Conservation (phyloP, 2,797 vertebrate genomes). For the Huso huso region DNA sequence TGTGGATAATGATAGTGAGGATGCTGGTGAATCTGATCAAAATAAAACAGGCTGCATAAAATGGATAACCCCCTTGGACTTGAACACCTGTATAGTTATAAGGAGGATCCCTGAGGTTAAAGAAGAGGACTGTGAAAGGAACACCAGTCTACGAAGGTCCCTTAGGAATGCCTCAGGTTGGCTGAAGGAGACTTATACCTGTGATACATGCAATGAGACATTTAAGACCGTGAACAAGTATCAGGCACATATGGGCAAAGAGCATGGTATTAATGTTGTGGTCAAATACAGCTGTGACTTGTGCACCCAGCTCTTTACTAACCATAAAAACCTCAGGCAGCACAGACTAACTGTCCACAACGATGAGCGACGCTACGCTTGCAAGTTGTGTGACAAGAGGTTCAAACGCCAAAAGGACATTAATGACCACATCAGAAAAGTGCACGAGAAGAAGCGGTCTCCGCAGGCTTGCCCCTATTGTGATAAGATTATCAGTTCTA, state of each 20-base stretch:
- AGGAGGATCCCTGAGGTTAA: constrained; percentile 9
- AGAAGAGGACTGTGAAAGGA: constrained; percentile 11
- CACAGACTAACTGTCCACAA: constrained; percentile 22
- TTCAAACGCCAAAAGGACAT: constrained; percentile 27
- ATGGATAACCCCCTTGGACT: not conserved
- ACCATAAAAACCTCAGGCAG: constrained; percentile 24
- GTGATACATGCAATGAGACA: constrained; percentile 10
- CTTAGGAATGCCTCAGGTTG: fast-evolving
- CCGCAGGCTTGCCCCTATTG: constrained; percentile 32
- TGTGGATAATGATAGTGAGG: not conserved
- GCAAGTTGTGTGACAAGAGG: constrained; percentile 29
- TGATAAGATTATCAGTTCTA: constrained; percentile 34
- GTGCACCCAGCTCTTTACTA: constrained; percentile 31
- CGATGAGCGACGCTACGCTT: constrained; percentile 12
- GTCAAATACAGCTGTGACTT: constrained; percentile 22
- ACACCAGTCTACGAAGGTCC: constrained; percentile 11
- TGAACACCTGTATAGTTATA: constrained; percentile 14
- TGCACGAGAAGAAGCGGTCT: constrained; percentile 10
- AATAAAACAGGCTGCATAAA: not conserved
- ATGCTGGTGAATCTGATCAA: not conserved
- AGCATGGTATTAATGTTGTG: constrained; percentile 7
- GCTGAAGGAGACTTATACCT: not conserved
- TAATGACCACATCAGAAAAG: not conserved
- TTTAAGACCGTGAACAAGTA: constrained; percentile 25
- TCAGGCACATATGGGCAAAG: constrained; percentile 16